Evolutionary conservation across 2,113 vertebrate genomes (phyloP), one percentile per base, ranked within the genome.

Genomic region (Dipodomys stephensi): DNA sequence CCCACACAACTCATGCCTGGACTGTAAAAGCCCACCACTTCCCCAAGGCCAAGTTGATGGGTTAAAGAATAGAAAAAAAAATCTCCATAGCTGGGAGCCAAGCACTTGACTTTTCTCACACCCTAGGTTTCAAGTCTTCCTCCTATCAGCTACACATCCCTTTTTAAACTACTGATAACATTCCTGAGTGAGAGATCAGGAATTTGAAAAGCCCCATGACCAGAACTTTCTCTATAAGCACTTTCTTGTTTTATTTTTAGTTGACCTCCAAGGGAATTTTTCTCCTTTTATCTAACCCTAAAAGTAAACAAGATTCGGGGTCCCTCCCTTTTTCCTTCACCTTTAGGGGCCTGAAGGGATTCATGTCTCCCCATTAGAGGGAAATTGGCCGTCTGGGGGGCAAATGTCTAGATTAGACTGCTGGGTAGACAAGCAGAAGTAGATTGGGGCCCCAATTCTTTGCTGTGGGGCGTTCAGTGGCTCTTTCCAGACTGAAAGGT

Each of bases 261-360:
- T 94, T 88, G 94, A 90, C 94, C 96, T 97, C 96, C 90, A 92
- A 86, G 67, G 83, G 13, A 86, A 28, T 35, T 68, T 91, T 83
- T 92, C 82, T 95, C 62, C 85, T 95, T 96, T 96, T 94, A 95
- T 96, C 92, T 95, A 92, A 93, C 67, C 62, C 85, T 94, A 60
- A 95, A 95, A 94, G 88, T 90, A 97, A 93, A 94, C 85, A 94
- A 92, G 80, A 73, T 83, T 90, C 79, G 62, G 89, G 71, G 62
- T 49, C 32, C 89, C n/a, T 91, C 83, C 79, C 62, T 81, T 22
- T 73, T 62, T 8, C 53, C 13, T 91, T 13, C 28, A 64, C 44
- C 27, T 20, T 94, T 20, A 35, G 5, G 0, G 44, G 64, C 35
- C 28, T 22, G 10, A 79, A n/a, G 39, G 27, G 32, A 39, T 30